A percentile compares a stretch with the other conserved stretches of the same genome.
Conservation (phyloP, 2,888 invertebrate species). For the Oscheius onirici region DNA sequence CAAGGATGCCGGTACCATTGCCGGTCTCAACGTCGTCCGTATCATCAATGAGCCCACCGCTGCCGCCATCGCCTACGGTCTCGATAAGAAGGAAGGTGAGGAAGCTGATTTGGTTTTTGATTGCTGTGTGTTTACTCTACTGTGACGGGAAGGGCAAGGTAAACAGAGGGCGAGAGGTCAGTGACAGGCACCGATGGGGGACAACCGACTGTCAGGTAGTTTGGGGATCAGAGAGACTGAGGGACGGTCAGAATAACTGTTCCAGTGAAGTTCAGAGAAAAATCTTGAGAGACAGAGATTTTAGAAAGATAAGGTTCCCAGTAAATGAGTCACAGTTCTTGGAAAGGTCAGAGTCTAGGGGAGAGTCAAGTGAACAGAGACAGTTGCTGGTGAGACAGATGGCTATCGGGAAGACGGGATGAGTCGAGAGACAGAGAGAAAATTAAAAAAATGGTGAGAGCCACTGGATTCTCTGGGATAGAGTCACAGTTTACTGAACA, state of each 20-base stretch:
- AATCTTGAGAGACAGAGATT: too few relatives aligned
- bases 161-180: constrained; percentile 31
- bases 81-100: constrained; percentile 72
- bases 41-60: constrained; percentile 87
- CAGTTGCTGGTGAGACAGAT: too few relatives aligned
- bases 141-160: constrained; percentile 17
- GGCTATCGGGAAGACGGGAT: too few relatives aligned
- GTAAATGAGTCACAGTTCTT: background rate
- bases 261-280: background rate
- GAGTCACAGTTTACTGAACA: too few relatives aligned
- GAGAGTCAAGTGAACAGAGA: too few relatives aligned
- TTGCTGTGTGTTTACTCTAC: constrained; percentile 28
- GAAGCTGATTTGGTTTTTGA: background rate
- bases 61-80: constrained; percentile 70
- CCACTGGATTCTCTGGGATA: too few relatives aligned
- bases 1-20: constrained; percentile 92
- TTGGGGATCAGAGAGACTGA: too few relatives aligned
- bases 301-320: background rate
- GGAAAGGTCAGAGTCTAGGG: background rate
- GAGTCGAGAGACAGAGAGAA: background rate
- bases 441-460: too few relatives aligned
- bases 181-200: constrained; percentile 34
- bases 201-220: background rate
- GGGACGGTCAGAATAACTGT: background rate
- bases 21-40: constrained; percentile 77